phyloP scores from a whole-genome alignment of 2,888 invertebrate genomes.

The Stenodera caucasica region DNA sequence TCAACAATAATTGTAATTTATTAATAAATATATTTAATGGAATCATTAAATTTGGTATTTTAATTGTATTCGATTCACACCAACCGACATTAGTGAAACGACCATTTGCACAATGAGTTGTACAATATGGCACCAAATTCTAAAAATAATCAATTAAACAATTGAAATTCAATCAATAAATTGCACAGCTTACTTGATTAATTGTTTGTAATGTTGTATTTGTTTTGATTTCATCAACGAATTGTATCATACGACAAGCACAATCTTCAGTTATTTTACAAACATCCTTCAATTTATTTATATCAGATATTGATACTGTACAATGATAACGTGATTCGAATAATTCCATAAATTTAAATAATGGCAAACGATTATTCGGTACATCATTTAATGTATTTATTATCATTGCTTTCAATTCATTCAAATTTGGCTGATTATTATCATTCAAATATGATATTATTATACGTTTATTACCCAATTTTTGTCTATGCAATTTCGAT shows the following conservation, averaged over 20 bases:
- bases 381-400: constrained; percentile 76
- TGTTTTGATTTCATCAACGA: constrained; percentile 62
- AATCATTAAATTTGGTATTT: constrained; percentile 66
- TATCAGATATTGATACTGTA: constrained; percentile 71
- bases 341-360: constrained; percentile 80
- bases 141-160: constrained; percentile 26
- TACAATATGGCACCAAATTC: constrained; percentile 63
- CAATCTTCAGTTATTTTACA: constrained; percentile 73
- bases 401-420: constrained; percentile 69
- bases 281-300: constrained; percentile 75
- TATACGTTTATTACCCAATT: constrained; percentile 79
- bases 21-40: constrained; percentile 66
- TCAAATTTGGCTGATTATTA: constrained; percentile 65
- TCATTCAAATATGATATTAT: constrained; percentile 71
- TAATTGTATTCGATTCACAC: constrained; percentile 68
- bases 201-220: constrained; percentile 56
- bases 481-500: constrained; percentile 79
- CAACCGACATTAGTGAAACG: constrained; percentile 65
- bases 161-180: background rate
- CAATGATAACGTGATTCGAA: constrained; percentile 80
- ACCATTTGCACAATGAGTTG: constrained; percentile 65
- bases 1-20: constrained; percentile 69
- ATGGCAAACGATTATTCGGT: constrained; percentile 71
- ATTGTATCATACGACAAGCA: constrained; percentile 70
- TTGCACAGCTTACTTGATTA: constrained; percentile 3